These are phyloP conservation scores for Atherinomorus stipes DNA, from an alignment of 2,113 vertebrate genomes.

Conservation along the genomic window DNA sequence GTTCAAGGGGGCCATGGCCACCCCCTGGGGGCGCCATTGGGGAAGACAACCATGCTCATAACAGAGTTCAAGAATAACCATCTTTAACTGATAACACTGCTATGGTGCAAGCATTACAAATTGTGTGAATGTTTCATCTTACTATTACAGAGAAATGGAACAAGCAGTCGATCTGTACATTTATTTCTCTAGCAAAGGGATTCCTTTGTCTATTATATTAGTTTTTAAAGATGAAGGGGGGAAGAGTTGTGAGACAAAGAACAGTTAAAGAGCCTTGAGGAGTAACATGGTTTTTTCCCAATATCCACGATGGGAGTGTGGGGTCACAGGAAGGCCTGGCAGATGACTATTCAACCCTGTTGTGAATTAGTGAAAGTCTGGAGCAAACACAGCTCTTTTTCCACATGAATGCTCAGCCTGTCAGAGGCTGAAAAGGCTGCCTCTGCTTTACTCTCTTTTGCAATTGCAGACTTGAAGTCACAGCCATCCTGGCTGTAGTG, in stretches of 20 bases:
- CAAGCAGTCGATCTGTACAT: not conserved
- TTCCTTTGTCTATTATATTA: not conserved
- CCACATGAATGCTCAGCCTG: conserved; percentile 69
- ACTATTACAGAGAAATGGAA: too few relatives aligned
- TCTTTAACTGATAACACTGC: too few relatives aligned
- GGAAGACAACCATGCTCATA: too few relatives aligned
- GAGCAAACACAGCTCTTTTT: conserved; percentile 77
- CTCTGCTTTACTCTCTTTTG: conserved; percentile 42
- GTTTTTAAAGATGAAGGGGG: conserved; percentile 9
- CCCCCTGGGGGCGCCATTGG: too few relatives aligned
- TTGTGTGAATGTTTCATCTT: too few relatives aligned
- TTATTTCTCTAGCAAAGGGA: conserved; percentile 4
- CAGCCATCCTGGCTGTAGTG: conserved; percentile 23
- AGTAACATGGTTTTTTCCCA: too few relatives aligned
- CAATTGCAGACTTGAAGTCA: conserved; percentile 53
- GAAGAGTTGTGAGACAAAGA: conserved; percentile 11
- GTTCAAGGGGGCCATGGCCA: too few relatives aligned
- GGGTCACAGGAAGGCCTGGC: conserved; percentile 63
- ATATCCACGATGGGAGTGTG: conserved; percentile 28
- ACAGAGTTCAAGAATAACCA: too few relatives aligned
- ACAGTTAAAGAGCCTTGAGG: not conserved
- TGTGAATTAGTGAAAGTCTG: conserved; percentile 54
- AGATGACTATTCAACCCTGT: conserved; percentile 64
- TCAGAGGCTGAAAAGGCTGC: conserved; percentile 54
- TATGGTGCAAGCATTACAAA: too few relatives aligned